phyloP scores from a whole-genome alignment of 1,140 invertebrate species.

The Ips typographus region DNA sequence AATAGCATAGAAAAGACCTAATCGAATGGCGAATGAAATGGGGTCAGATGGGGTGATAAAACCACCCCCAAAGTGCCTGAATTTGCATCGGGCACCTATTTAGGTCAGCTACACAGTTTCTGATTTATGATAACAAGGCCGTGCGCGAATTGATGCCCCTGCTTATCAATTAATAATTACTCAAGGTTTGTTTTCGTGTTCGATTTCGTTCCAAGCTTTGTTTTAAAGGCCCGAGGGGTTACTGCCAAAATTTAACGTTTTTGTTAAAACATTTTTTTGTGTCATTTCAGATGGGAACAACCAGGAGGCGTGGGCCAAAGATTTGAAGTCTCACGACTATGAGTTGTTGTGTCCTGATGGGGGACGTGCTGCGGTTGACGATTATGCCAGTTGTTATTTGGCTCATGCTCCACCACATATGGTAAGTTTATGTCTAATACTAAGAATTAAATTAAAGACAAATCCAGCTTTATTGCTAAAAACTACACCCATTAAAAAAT shows the following conservation, averaged over 20 bases:
- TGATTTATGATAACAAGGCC: constrained; percentile 1
- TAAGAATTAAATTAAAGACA: too few relatives aligned
- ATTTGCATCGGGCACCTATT: constrained; percentile 2
- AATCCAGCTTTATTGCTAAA: too few relatives aligned
- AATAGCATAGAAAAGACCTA: too few relatives aligned
- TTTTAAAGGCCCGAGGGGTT: background rate
- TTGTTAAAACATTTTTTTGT: constrained; percentile 9
- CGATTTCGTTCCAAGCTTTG: too few relatives aligned
- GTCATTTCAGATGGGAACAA: constrained; percentile 59
- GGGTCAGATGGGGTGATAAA: background rate
- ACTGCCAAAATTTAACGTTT: background rate
- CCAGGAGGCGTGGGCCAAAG: constrained; percentile 58
- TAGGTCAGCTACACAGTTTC: background rate
- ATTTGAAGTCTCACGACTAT: constrained; percentile 60
- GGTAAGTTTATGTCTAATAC: constrained; percentile 33
- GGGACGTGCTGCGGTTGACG: constrained; percentile 53
- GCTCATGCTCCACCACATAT: constrained; percentile 62
- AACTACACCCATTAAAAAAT: background rate
- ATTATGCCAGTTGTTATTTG: constrained; percentile 63
- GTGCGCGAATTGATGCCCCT: background rate
- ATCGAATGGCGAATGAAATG: background rate
- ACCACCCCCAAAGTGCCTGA: background rate
- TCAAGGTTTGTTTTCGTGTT: constrained; percentile 4
- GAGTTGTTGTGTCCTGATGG: constrained; percentile 69
- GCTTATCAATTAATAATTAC: constrained; percentile 3